Evolutionary conservation across 1,140 invertebrate species (phyloP).

Genomic region (Zaprionus gabonicus): DNA sequence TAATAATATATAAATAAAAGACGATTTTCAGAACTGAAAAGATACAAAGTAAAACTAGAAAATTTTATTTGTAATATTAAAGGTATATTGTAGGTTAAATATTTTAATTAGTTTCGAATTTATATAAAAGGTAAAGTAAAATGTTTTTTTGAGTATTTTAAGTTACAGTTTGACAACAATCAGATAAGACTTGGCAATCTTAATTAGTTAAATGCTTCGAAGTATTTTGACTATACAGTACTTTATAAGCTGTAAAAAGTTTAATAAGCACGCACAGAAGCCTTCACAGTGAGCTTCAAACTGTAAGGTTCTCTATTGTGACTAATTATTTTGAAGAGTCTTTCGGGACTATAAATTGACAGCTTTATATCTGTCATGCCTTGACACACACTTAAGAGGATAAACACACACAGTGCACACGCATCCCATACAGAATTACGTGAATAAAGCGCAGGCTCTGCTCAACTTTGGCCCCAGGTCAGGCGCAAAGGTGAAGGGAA

Average conservation of each 20-base stretch:
- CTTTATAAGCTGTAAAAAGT: neutral
- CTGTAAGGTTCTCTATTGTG: neutral
- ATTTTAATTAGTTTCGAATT: neutral
- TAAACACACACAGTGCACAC: no score
- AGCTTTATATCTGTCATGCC: neutral
- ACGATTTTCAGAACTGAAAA: neutral
- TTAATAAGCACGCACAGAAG: neutral
- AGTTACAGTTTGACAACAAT: no score
- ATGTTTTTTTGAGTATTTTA: neutral
- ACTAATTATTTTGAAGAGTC: neutral
- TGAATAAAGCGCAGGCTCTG: conserved; percentile 9
- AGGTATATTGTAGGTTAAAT: neutral
- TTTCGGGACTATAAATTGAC: neutral
- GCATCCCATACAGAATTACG: neutral
- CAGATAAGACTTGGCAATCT: no score
- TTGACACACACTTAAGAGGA: conserved; percentile 13
- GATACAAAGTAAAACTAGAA: neutral
- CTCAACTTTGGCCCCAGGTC: conserved; percentile 2
- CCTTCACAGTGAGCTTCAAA: neutral
- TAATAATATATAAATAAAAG: neutral
- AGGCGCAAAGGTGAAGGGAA: no score
- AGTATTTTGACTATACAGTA: neutral
- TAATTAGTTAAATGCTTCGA: no score
- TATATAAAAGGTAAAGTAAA: neutral
- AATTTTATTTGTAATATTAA: neutral